phyloP scores from a whole-genome alignment of 2,888 invertebrate genomes.

The Hypolimnas misippus region DNA sequence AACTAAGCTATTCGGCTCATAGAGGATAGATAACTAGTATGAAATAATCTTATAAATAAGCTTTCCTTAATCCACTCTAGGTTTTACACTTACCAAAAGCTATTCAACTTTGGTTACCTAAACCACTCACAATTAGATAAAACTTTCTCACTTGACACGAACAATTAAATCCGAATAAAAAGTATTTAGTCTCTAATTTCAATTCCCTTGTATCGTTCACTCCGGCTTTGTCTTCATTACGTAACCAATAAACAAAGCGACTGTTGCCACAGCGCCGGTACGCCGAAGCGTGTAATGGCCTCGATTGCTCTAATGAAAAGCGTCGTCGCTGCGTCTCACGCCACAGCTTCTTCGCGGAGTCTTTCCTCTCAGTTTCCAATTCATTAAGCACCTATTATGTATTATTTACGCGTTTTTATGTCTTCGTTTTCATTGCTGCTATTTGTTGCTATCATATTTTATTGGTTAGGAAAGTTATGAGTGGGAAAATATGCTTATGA shows the following conservation, averaged over 20 bases:
- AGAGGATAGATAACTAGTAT: no score
- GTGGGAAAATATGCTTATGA: no score
- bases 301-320: constrained; percentile 72
- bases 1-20: no score
- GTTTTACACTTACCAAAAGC: no score
- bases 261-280: constrained; percentile 15
- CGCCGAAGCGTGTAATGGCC: constrained; percentile 53
- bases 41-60: no score
- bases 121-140: no score
- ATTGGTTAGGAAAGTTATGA: not conserved
- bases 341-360: not conserved
- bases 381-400: not conserved
- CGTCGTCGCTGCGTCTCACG: constrained; percentile 34
- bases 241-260: constrained; percentile 32
- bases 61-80: no score
- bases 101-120: no score
- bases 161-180: no score
- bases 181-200: not conserved
- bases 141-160: no score
- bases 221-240: constrained; percentile 20
- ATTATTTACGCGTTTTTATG: not conserved
- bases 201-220: not conserved
- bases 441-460: not conserved
- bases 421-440: not conserved
- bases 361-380: constrained; percentile 7